These are phyloP conservation scores for Cydia splendana DNA, from an alignment of 1,140 invertebrate species.

Conservation along the genomic window DNA sequence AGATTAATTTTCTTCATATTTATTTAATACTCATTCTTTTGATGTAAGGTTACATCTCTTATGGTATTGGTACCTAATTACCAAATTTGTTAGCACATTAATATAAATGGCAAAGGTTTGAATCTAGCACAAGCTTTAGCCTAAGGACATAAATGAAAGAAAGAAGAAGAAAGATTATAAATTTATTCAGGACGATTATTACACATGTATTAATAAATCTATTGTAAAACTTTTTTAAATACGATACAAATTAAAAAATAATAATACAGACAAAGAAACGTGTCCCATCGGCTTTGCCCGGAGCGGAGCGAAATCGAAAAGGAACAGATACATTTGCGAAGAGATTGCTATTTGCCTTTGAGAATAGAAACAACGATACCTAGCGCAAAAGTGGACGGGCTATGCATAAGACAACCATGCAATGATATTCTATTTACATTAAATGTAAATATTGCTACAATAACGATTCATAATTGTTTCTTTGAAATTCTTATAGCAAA, in stretches of 20 bases:
- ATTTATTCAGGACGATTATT: too few relatives aligned
- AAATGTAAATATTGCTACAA: neutral
- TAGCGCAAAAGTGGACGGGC: neutral
- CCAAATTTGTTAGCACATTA: too few relatives aligned
- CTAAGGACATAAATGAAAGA: neutral
- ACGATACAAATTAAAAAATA: neutral
- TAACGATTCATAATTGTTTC: neutral
- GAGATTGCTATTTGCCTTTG: constrained; percentile 16
- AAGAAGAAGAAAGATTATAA: too few relatives aligned
- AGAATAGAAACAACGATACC: constrained; percentile 16
- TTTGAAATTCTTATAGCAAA: neutral
- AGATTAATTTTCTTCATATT: too few relatives aligned
- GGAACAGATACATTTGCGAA: constrained; percentile 11
- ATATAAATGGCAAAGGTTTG: too few relatives aligned
- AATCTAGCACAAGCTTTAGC: too few relatives aligned
- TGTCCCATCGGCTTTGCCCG: neutral
- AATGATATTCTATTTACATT: neutral
- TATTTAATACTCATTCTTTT: too few relatives aligned
- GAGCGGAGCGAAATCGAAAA: neutral
- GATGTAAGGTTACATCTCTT: too few relatives aligned
- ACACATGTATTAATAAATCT: too few relatives aligned
- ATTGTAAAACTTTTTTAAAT: too few relatives aligned
- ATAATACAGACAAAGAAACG: neutral
- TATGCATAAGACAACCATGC: neutral
- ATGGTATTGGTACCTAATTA: too few relatives aligned